Evolutionary conservation across 1,140 invertebrate genomes (phyloP).

Genomic region (Brachionus plicatilis): DNA sequence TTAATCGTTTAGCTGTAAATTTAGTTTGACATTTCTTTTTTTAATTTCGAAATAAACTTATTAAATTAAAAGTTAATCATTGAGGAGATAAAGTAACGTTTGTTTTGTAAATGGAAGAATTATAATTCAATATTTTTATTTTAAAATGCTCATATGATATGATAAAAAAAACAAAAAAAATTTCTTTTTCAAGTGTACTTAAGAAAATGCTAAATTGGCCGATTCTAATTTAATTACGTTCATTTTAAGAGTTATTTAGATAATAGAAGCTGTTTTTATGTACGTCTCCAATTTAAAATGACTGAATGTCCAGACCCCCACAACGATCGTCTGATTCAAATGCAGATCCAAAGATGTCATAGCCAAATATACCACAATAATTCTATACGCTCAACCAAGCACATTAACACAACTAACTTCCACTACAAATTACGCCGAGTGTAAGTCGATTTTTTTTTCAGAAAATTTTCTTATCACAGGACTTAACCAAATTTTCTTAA

Average conservation of each 20-base stretch:
- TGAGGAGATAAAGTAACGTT: not conserved
- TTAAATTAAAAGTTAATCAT: not conserved
- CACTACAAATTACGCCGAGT: not conserved
- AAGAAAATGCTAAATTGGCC: not conserved
- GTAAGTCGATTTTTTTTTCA: not conserved
- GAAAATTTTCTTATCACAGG: not conserved
- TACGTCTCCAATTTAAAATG: not conserved
- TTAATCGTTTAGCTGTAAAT: not conserved
- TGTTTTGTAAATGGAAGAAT: not conserved
- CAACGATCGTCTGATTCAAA: not conserved
- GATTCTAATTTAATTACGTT: not conserved
- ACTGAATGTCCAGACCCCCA: not conserved
- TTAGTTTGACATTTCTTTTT: not conserved
- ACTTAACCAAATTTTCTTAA: too few species aligned
- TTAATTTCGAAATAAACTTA: not conserved
- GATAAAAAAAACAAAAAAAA: not conserved
- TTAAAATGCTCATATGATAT: conserved; percentile 4
- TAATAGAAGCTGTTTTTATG: not conserved
- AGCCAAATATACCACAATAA: not conserved
- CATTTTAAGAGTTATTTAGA: not conserved
- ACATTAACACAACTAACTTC: not conserved
- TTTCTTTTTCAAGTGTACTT: not conserved
- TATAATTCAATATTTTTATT: conserved; percentile 3
- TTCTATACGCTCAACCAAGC: not conserved
- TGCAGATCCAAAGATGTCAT: conserved; percentile 1